phyloP scores from a whole-genome alignment of 2,797 vertebrate species.

The Cirrhinus mrigala region DNA sequence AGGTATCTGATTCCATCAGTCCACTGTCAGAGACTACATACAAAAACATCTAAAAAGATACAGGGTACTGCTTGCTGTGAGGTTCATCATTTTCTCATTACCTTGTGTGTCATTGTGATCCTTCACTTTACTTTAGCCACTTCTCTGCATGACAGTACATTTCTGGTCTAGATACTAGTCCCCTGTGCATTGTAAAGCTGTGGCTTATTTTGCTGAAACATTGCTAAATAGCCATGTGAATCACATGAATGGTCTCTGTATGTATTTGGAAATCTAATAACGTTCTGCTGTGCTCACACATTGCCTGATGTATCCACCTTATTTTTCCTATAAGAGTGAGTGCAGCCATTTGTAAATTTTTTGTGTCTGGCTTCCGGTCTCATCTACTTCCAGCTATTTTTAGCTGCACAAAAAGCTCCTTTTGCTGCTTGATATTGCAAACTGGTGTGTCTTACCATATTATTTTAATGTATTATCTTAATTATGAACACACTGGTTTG shows the following conservation, averaged over 20 bases:
- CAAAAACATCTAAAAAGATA: not conserved
- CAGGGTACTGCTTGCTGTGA: not conserved
- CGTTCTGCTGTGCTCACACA: not conserved
- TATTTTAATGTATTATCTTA: no score
- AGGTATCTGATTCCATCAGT: constrained; percentile 29
- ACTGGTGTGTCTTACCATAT: no score
- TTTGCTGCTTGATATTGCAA: no score
- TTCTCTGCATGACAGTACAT: not conserved
- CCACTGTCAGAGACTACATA: not conserved
- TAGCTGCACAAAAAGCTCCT: no score
- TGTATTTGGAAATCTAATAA: not conserved
- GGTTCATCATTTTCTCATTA: not conserved
- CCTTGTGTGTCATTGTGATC: not conserved
- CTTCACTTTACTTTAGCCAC: not conserved
- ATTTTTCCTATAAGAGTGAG: no score
- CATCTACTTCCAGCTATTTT: no score
- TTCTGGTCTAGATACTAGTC: not conserved
- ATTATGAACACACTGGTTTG: no score
- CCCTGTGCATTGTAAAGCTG: not conserved
- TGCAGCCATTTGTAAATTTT: no score
- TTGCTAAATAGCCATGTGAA: constrained; percentile 1
- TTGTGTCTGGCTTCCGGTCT: no score
- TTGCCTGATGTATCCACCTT: not conserved
- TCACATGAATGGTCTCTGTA: not conserved
- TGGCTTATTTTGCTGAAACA: constrained; percentile 3